Evolutionary conservation across 1,140 invertebrate species (phyloP), one percentile per base, ranked within the genome.

Genomic region (Hormaphis cornu): DNA sequence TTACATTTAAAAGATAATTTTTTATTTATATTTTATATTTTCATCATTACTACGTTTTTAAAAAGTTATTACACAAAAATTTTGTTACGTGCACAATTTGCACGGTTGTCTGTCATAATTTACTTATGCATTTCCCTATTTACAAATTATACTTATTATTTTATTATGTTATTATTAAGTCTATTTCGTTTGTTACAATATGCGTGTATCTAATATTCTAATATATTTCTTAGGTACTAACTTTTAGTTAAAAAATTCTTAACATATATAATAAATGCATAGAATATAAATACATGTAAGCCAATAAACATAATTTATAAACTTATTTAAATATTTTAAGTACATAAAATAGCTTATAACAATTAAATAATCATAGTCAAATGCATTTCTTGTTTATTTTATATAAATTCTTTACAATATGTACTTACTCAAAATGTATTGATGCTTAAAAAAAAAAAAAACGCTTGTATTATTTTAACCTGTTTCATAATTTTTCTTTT

Each of bases 11-110:
- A 37, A 58, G 54, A 9, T 58, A 37, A 58, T 58, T 58, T 58
- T 58, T 58, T 40, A 56, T 24, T 58, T 40, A 22, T 58, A 58
- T 58, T 58, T 58, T 58, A 58, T 40, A 58, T 7, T 40, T 37
- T 40, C 40, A 40, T 58, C 35, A 24, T 58, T 58, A 40, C 20
- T n/a, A 16, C 22, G 26, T 26, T 58, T 42, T 42, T 4, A 56
- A 37, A 16, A 40, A 58, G 9, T 30, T 28, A 52, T 28, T 22
- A 16, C 24, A 24, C 14, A 4, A 40, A 40, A 58, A 58, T 30
- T 24, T 40, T n/a, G n/a, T n/a, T n/a, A n/a, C n/a, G n/a, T n/a
- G 40, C 20, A 35, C 54, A 40, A 14, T 58, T 37, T 58, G 54
- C 54, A 58, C 54, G 54, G 24, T 58, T 24, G 37, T 40, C 20